Evolutionary conservation across 2,888 invertebrate species (phyloP), one percentile per base, ranked within the genome.

Genomic region (Dryobotodes eremita): DNA sequence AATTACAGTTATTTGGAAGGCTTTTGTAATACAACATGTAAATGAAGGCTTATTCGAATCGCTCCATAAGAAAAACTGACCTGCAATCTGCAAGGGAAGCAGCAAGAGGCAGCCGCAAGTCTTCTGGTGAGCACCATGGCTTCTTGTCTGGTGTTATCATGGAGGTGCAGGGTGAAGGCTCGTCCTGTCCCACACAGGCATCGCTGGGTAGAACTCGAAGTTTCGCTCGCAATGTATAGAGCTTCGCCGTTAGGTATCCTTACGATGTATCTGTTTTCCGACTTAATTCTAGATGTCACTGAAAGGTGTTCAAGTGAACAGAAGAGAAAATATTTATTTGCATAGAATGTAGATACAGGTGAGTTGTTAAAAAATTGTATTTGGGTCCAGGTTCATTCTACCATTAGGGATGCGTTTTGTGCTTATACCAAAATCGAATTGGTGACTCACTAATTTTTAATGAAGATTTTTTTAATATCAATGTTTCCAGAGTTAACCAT

Each of bases 91-190:
- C 98, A 98, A 81, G 98, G 98, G 90, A 98, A 98, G 88, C 98
- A 98, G 84, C 98, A 98, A 0, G 97, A 97, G 0, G 98, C 97
- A 73, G 98, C 97, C 0, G 98, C 98, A 0, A 98, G 95, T 66
- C 98, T 97, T 85, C 98, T 97, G 81, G 97, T 94, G 66, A 99
- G 96, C 79, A 98, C 97, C 92, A 99, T 97, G 0, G 98, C 98
- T 93, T 98, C 98, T 91, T 98, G 98, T 84, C 98, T 97, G n/a
- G 98, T 98, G 92, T 98, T 98, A 94, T 99, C 99, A 83, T 98
- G 97, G 0, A 99, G 95, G 90, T 98, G 98, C 97, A 99, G 98
- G 83, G 97, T 97, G 93, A 99, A 98, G 0, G 98, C 97, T 42
- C 99, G 97, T 0, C 97, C 97, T 0, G 98, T 97, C 8, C 98